Evolutionary conservation across 2,888 invertebrate genomes (phyloP), one percentile per base, ranked within the genome.

Genomic region (Lasioglossum pauxillum): DNA sequence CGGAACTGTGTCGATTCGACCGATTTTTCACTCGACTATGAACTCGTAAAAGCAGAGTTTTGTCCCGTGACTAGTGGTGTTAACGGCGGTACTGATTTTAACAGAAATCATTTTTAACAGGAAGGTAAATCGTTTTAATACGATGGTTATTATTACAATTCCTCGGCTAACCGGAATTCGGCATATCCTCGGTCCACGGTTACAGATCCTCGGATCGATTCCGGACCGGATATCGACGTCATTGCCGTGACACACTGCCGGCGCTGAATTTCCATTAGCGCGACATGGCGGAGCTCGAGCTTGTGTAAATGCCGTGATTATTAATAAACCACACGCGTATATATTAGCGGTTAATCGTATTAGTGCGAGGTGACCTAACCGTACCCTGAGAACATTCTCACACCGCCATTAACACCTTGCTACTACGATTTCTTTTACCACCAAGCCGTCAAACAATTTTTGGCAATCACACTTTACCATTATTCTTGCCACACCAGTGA

Each of bases 291-390:
- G 44, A 16, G 5, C 38, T 0, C 44, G 27, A 23, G 44, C 44
- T 41, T 76, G 75, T 64, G 75, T 64, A 76, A 60, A 76, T 44
- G 60, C 44, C 64, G 75, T 38, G 57, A 76, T 76, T 64, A 76
- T 76, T 76, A 76, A 76, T 64, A 64, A 76, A 76, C 75, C 75
- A 38, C 60, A 31, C n/a, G 14, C 64, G 75, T 38, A 41, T 76
- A 64, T 76, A 76, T 76, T 64, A 44, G 60, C 53, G 75, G 75
- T 76, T 76, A 64, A 76, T 76, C 44, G 60, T 41, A 27, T 64
- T 44, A 57, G 27, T 14, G 75, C 14, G 60, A 64, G 64, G 16
- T 64, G 60, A 76, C 38, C 44, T 60, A 60, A 75, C 41, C 44
- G 19, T 64, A 41, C 44, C 64, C 27, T 64, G 64, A 64, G 64